Base-by-base conservation (phyloP, 2,113 vertebrate species). In the Ornithorhynchus anatinus region DNA sequence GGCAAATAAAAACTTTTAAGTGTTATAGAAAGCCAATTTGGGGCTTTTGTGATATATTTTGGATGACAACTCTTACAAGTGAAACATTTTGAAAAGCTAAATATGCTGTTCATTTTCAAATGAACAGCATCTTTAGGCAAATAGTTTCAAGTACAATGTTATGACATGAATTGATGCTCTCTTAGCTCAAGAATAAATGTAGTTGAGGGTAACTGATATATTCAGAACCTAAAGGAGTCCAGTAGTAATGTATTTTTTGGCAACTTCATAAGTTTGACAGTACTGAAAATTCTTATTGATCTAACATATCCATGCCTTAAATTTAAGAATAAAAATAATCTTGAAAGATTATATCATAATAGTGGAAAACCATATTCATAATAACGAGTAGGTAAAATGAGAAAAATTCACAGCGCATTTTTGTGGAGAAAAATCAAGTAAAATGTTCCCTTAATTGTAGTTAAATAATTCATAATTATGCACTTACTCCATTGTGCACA, bases 151-250 rank as follows among this genome's bases (percentile, higher is more conserved):
- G 59, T 36, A 68, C 43, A 75, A 35, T 52, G 61, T 87, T 57
- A 45, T 22, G 22, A 70, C 61, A 44, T 33, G 53, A 80, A 69
- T 81, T 72, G n/a, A 59, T 65, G 19, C 42, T 72, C 37, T 29
- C 10, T 86, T 31, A 29, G 72, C 37, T 66, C 27, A 80, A 56
- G 33, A 72, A 77, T 40, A 56, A 80, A 82, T 65, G 75, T 77
- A 39, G 0, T 54, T 52, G 10, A 7, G 36, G 15, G 39, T 68
- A 73, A 65, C 51, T 44, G 38, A 75, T 53, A 15, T 5, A 16
- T 10, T 36, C 15, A 64, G n/a, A 42, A 77, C 62, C 59, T 57
- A 68, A 65, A 58, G 39, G 35, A 22, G 77, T 70, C 20, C 50
- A 57, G 37, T 65, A 20, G 43, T 60, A 35, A 32, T 36, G 52